Conservation (phyloP, 2,888 invertebrate species). For the Boloria selene region DNA sequence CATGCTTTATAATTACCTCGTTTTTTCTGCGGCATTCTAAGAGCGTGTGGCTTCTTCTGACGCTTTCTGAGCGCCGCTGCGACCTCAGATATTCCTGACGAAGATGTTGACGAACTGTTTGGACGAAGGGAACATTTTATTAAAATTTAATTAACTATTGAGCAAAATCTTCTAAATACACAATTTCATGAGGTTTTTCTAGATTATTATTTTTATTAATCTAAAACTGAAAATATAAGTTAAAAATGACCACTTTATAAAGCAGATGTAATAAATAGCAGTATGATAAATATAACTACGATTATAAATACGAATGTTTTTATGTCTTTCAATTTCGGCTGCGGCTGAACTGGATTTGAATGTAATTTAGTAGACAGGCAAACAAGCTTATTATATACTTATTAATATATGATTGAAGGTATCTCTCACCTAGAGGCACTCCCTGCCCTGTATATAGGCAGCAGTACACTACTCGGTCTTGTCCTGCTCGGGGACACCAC, state of each 20-base stretch:
- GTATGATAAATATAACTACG: too few relatives aligned
- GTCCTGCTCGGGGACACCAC: slow-evolving; percentile 77
- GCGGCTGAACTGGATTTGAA: not conserved
- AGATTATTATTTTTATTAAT: too few relatives aligned
- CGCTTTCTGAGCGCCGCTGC: slow-evolving; percentile 68
- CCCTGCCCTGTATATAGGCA: slow-evolving; percentile 71
- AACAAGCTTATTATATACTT: too few relatives aligned
- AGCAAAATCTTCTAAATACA: not conserved
- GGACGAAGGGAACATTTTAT: slow-evolving; percentile 16
- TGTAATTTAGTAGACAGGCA: not conserved
- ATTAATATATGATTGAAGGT: too few relatives aligned
- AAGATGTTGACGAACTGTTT: slow-evolving; percentile 66
- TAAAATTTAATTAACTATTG: not conserved
- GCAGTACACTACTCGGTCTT: slow-evolving; percentile 69
- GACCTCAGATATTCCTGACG: slow-evolving; percentile 73
- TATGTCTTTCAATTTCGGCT: too few relatives aligned
- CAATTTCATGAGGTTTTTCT: too few relatives aligned
- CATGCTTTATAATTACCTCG: slow-evolving; percentile 52
- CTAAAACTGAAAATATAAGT: too few relatives aligned
- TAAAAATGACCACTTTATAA: too few relatives aligned
- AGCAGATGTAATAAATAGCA: too few relatives aligned
- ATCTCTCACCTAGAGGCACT: slow-evolving; percentile 68
- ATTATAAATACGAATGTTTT: too few relatives aligned
- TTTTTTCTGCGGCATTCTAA: slow-evolving; percentile 74
- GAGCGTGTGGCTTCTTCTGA: slow-evolving; percentile 71